These are phyloP conservation scores for Haliclystus octoradiatus DNA, from an alignment of 30 jellyfish, hydroid and myxozoan genomes.

Conservation along the genomic window DNA sequence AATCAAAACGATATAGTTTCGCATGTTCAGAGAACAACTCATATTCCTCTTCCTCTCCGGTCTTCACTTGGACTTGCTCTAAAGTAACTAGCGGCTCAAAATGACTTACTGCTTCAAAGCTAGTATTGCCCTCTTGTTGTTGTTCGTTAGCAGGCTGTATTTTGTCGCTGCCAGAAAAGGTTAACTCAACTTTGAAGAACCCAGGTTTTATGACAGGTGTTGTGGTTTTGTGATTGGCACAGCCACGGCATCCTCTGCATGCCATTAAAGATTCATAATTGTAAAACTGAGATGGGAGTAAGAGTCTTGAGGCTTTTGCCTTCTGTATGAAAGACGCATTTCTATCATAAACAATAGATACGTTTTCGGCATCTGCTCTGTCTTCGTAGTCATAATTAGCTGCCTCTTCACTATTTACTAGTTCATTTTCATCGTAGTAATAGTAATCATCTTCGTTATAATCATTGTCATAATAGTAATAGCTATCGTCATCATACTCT, in stretches of 20 bases:
- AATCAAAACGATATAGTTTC: constrained; percentile 50
- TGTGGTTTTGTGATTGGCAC: constrained; percentile 2
- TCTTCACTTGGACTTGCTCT: too few relatives aligned
- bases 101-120: constrained; percentile 1
- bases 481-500: too few relatives aligned
- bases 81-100: too few relatives aligned
- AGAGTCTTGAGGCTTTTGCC: constrained; percentile 59
- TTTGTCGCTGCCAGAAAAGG: constrained; percentile 33
- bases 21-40: constrained; percentile 66
- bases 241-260: constrained; percentile 51
- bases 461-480: too few relatives aligned
- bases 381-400: constrained; percentile 37
- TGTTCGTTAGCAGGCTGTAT: constrained; percentile 6
- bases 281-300: constrained; percentile 63
- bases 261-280: too few relatives aligned
- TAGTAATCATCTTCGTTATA: too few relatives aligned
- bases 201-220: not conserved
- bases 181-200: constrained; percentile 5
- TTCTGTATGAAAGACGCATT: constrained; percentile 65
- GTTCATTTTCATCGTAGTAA: too few relatives aligned
- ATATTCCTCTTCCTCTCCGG: constrained; percentile 54
- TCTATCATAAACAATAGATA: constrained; percentile 42
- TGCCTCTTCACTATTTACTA: constrained; percentile 22
- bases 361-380: constrained; percentile 20
- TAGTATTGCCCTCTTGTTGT: not conserved